Percentiles rank a stretch among this genome's conserved stretches.
Conservation (phyloP, 1,140 invertebrate genomes). For the Caenorhabditis latens region DNA sequence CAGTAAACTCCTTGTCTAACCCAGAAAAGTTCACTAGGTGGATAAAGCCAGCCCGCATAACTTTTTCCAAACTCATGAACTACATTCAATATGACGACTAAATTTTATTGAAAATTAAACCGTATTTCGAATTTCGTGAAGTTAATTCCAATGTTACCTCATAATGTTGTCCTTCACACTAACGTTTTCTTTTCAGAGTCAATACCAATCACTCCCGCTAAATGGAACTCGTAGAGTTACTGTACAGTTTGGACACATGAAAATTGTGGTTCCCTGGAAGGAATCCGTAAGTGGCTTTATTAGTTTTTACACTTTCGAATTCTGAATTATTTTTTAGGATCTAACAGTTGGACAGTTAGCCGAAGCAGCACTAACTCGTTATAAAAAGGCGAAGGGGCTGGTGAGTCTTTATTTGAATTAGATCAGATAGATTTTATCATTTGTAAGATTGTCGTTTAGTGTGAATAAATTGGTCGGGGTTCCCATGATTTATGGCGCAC, state of each 20-base stretch:
- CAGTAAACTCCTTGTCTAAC: no score
- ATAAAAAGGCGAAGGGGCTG: conserved; percentile 27
- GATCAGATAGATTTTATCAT: no score
- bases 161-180: not conserved
- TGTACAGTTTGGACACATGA: conserved; percentile 32
- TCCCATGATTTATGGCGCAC: conserved; percentile 14
- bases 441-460: conserved; percentile 2
- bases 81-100: no score
- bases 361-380: conserved; percentile 3
- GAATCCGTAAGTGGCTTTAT: not conserved
- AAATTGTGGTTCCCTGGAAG: conserved; percentile 46
- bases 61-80: no score
- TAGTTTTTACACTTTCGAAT: not conserved
- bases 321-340: conserved; percentile 2
- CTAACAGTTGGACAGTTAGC: conserved; percentile 31
- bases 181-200: conserved; percentile 53
- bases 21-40: no score
- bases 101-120: no score
- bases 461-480: not conserved
- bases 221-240: conserved; percentile 41
- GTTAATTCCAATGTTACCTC: no score
- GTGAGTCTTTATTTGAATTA: not conserved
- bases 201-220: conserved; percentile 54
- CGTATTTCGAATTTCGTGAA: no score
- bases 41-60: no score